phyloP scores from a whole-genome alignment of 2,888 invertebrate genomes.

The Lithophane ornitopus region DNA sequence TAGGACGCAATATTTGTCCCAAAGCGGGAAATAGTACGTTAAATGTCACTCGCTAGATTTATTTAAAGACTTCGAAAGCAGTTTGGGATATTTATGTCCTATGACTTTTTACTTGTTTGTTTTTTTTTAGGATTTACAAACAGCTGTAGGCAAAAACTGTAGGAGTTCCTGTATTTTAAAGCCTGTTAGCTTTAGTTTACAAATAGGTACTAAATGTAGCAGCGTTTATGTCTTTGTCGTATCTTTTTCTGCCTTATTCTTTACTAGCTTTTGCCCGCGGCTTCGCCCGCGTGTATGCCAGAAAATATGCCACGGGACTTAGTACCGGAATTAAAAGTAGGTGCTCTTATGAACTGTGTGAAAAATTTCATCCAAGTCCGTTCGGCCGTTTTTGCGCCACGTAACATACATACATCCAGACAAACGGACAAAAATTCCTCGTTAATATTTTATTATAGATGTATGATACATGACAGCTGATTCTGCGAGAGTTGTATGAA shows the following conservation, averaged over 20 bases:
- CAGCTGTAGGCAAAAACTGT: neutral
- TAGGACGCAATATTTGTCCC: slow-evolving; percentile 51
- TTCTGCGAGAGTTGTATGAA: too few species aligned
- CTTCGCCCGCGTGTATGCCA: neutral
- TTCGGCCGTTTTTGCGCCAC: neutral
- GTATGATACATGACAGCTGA: too few species aligned
- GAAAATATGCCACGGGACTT: neutral
- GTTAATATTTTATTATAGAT: neutral
- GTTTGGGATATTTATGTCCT: slow-evolving; percentile 56
- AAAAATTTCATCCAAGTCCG: neutral
- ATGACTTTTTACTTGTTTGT: slow-evolving; percentile 39
- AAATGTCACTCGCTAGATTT: slow-evolving; percentile 55
- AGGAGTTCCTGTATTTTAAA: slow-evolving; percentile 10
- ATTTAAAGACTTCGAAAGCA: slow-evolving; percentile 55
- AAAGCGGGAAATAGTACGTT: slow-evolving; percentile 37
- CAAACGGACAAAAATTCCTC: neutral
- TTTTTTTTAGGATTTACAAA: slow-evolving; percentile 46
- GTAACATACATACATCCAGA: neutral
- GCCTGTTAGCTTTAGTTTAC: neutral
- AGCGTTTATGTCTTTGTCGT: neutral
- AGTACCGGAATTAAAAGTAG: neutral
- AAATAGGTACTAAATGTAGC: neutral
- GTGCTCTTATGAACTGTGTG: too few species aligned
- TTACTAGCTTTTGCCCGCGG: neutral
- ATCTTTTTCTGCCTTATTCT: neutral